Percentiles rank a stretch among this genome's conserved stretches.
These are phyloP conservation scores for Psophia crepitans DNA, from an alignment of 2,113 vertebrate species.

Conservation along the genomic window DNA sequence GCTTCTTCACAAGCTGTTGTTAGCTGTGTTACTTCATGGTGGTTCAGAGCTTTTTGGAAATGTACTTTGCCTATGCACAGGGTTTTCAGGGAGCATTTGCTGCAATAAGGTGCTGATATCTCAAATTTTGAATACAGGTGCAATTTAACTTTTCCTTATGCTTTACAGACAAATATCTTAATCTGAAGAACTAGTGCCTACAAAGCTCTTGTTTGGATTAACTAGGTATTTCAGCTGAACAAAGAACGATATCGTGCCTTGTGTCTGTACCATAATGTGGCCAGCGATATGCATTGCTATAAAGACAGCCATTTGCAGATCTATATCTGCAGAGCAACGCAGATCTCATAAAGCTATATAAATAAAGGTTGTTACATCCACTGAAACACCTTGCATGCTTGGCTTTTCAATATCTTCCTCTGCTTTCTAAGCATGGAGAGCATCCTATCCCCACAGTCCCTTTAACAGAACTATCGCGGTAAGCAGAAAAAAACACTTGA, in stretches of 20 bases:
- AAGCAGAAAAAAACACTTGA: not conserved
- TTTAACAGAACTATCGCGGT: not conserved
- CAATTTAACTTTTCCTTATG: not conserved
- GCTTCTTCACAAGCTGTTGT: not conserved
- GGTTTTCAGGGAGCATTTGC: not conserved
- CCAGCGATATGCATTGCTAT: not conserved
- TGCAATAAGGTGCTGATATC: not conserved
- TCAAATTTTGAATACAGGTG: not conserved
- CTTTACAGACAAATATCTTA: not conserved
- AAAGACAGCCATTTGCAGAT: not conserved
- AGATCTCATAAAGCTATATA: not conserved
- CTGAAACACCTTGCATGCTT: not conserved
- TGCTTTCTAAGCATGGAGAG: not conserved
- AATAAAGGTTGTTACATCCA: not conserved
- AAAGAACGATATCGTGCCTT: not conserved
- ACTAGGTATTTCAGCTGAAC: not conserved
- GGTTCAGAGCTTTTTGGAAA: not conserved
- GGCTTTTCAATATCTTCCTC: not conserved
- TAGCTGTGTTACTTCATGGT: not conserved
- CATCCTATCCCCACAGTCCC: not conserved
- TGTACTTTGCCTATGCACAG: not conserved
- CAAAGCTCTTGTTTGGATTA: not conserved
- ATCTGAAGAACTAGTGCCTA: not conserved
- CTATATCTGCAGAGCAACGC: not conserved
- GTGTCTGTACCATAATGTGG: too few relatives aligned